Base-by-base conservation (phyloP, 2,113 vertebrate species). In the Malurus alboscapulatus region DNA sequence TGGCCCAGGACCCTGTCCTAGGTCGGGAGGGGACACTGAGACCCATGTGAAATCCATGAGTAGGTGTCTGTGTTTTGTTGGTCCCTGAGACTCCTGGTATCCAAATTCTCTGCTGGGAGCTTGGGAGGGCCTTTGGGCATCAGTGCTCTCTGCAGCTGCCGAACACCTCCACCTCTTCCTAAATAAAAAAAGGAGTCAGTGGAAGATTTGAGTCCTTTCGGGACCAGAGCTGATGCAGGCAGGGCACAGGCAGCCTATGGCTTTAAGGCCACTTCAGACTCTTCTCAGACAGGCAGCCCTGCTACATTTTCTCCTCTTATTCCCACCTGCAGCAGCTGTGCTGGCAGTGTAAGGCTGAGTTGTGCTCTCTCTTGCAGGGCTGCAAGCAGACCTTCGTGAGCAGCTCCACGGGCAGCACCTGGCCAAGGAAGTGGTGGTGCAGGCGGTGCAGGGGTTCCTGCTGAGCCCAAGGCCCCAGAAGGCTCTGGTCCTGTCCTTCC, bases 341-440 rank as follows among this genome's bases (percentile, higher is more conserved):
- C 47, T 67, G 4, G 13, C 36, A 27, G 11, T 3, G 14, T 2
- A 4, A 12, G 10, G 44, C 82, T 36, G 53, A 73, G 63, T 44
- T 76, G 10, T 50, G 50, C 50, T 61, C 20, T 72, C 55, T 58
- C 44, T 38, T 53, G 12, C 87, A 99, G 99, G 99, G 85, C 95
- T 99, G 7, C 97, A 98, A 18, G 91, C 75, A 19, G 98, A 99
- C 71, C 98, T 99, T 44, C 95, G 71, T 1, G 63, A 65, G 8
- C 98, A 98, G 57, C 98, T 99, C 40, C 99, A 99, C 0, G 99
- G 99, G 42, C 99, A 99, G 96, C 99, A 99, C 90, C 84, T 99
- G 94, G 99, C 96, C 66, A 98, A 97, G 94, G 97, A 97, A 1
- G 97, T 98, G 45, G 96, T 99, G 21, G 27, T 98, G 29, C 98